Percentiles rank a stretch among this genome's conserved stretches.
phyloP scores from a whole-genome alignment of 2,888 invertebrate genomes.

The Pollenia amentaria region DNA sequence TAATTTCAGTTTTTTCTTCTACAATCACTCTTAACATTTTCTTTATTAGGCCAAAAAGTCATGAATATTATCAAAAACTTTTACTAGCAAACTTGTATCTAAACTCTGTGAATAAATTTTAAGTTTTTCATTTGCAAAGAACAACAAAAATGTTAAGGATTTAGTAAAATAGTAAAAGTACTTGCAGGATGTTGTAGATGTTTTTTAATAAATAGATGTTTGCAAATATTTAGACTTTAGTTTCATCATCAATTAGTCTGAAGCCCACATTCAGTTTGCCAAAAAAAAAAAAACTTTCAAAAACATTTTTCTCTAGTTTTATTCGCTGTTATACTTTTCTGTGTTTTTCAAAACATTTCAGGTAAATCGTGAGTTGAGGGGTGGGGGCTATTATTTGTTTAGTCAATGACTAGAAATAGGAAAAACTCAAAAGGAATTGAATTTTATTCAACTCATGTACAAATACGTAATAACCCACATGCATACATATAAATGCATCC shows the following conservation, averaged over 20 bases:
- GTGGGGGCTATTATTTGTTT: slow-evolving; percentile 35
- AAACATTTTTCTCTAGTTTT: slow-evolving; percentile 14
- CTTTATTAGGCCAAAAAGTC: not conserved
- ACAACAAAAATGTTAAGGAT: not conserved
- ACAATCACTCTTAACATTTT: not conserved
- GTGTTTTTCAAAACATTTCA: slow-evolving; percentile 42
- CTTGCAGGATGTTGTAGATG: not conserved
- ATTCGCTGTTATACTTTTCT: slow-evolving; percentile 9
- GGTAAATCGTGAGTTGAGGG: slow-evolving; percentile 40
- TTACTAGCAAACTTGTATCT: not conserved
- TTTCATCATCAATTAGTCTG: slow-evolving; percentile 69
- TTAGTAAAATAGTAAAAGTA: not conserved
- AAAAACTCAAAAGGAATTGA: slow-evolving; percentile 8
- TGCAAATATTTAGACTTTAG: slow-evolving; percentile 23
- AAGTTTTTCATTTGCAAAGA: not conserved
- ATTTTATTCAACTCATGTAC: slow-evolving; percentile 54
- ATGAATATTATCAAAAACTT: not conserved
- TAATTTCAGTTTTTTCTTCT: not conserved
- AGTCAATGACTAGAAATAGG: slow-evolving; percentile 41
- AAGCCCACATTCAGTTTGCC: slow-evolving; percentile 70
- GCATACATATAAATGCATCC: slow-evolving; percentile 12
- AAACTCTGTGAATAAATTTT: not conserved
- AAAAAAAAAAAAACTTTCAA: slow-evolving; percentile 46
- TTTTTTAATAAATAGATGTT: not conserved
- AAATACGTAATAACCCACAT: not conserved